phyloP scores from a whole-genome alignment of 2,888 invertebrate species.

The Agriopis marginaria region DNA sequence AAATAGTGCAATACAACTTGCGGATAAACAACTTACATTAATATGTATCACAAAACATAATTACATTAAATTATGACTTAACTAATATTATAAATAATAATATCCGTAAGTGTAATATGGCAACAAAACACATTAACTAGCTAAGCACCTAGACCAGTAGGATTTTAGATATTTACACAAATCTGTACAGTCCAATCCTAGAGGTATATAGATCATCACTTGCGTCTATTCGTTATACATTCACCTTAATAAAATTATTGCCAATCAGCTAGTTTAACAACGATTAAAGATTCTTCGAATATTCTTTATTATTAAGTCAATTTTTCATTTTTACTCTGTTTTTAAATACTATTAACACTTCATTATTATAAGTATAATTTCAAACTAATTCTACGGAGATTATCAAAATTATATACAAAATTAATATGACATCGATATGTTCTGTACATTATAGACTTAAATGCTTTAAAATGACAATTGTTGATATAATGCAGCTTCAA shows the following conservation, averaged over 20 bases:
- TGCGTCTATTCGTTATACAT: conserved; percentile 71
- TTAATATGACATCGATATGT: conserved; percentile 77
- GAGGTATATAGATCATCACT: conserved; percentile 52
- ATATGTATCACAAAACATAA: conserved; percentile 81
- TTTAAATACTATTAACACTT: conserved; percentile 52
- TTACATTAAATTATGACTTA: conserved; percentile 81
- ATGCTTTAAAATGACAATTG: conserved; percentile 47
- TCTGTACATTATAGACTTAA: conserved; percentile 71
- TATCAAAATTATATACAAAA: conserved; percentile 79
- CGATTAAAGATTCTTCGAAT: conserved; percentile 58
- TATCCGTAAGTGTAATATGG: conserved; percentile 85
- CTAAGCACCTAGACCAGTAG: conserved; percentile 83
- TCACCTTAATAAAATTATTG: conserved; percentile 76
- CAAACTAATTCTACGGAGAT: conserved; percentile 62
- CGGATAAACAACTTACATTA: conserved; percentile 59
- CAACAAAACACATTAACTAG: conserved; percentile 84
- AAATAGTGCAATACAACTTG: conserved; percentile 46
- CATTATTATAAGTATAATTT: conserved; percentile 45
- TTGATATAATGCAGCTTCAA: conserved; percentile 25
- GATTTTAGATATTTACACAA: conserved; percentile 79
- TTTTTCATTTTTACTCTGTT: conserved; percentile 60
- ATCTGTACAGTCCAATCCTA: conserved; percentile 75
- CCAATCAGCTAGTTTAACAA: conserved; percentile 79
- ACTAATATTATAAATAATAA: conserved; percentile 81
- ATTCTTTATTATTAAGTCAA: conserved; percentile 61